Evolutionary conservation across 2,113 vertebrate species (phyloP).

Genomic region (Laticauda colubrina): DNA sequence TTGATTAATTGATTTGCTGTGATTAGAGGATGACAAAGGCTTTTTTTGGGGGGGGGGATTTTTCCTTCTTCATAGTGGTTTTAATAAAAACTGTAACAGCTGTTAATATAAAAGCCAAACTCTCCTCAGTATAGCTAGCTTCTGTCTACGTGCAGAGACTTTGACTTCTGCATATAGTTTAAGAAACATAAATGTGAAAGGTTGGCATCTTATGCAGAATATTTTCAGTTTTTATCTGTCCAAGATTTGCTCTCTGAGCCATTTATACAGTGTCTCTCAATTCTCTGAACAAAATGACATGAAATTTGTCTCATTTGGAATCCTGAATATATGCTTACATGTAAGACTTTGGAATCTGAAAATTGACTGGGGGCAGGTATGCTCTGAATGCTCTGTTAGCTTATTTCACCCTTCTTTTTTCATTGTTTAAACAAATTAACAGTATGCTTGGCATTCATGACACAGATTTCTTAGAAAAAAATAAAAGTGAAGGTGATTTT

Average conservation of each 20-base stretch:
- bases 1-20: not conserved
- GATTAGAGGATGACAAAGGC: not conserved
- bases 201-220: not conserved
- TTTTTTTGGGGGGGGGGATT: not conserved
- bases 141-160: not conserved
- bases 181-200: not conserved
- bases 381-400: not conserved
- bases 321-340: rapidly evolving
- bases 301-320: rapidly evolving
- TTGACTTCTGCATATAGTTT: not conserved
- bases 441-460: not conserved
- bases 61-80: not conserved
- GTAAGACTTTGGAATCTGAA: not conserved
- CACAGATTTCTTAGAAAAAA: not conserved
- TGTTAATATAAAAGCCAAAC: not conserved
- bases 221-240: not conserved
- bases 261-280: not conserved
- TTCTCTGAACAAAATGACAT: not conserved
- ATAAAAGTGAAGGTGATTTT: not conserved
- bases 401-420: not conserved
- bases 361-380: not conserved
- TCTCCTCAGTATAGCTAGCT: not conserved
- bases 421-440: not conserved
- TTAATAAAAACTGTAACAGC: not conserved
- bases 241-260: not conserved